Conservation (phyloP, 2,797 vertebrate genomes). For the Acomys russatus region DNA sequence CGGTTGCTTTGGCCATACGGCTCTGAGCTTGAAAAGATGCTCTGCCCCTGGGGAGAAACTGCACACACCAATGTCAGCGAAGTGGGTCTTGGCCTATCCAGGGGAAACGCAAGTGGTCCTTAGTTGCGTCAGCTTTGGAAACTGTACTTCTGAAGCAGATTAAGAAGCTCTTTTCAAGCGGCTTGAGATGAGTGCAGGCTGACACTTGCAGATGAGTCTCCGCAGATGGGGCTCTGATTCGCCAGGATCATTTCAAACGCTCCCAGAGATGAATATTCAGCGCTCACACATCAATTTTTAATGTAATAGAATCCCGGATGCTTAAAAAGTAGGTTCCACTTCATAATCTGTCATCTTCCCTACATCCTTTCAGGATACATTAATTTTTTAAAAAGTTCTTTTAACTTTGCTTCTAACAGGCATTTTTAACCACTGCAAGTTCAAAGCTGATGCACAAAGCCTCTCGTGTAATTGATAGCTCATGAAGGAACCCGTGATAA, state of each 20-base stretch:
- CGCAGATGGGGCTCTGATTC: conserved; percentile 62
- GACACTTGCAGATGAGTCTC: conserved; percentile 78
- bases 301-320: conserved; percentile 74
- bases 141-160: conserved; percentile 76
- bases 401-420: conserved; percentile 69
- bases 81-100: conserved; percentile 70
- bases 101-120: conserved; percentile 77
- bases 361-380: conserved; percentile 75
- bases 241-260: conserved; percentile 72
- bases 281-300: conserved; percentile 69
- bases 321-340: conserved; percentile 79
- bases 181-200: conserved; percentile 70
- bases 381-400: conserved; percentile 77
- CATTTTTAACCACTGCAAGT: conserved; percentile 70
- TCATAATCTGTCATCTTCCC: conserved; percentile 74
- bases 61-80: conserved; percentile 70
- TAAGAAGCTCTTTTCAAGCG: conserved; percentile 71
- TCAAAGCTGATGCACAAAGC: conserved; percentile 63
- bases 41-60: conserved; percentile 70
- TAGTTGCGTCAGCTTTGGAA: conserved; percentile 74
- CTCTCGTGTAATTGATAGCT: conserved; percentile 61
- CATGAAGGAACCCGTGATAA: conserved; percentile 49
- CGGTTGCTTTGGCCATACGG: conserved; percentile 65
- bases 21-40: conserved; percentile 66
- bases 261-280: conserved; percentile 78